phyloP scores from a whole-genome alignment of 2,888 invertebrate species.

The Scrobipalpa atriplicella region DNA sequence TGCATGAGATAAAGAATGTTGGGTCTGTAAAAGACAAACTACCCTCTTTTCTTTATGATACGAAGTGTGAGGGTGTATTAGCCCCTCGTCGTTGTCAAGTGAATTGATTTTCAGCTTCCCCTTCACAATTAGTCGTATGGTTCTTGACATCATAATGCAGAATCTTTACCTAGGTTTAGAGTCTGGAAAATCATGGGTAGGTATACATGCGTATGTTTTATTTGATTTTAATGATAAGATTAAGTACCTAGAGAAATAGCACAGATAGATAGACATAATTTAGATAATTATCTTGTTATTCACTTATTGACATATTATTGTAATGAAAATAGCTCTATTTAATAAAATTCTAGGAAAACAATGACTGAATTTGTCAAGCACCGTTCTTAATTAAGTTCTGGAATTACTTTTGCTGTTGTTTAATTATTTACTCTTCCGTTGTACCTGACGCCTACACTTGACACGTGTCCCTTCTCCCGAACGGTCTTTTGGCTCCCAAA shows the following conservation, averaged over 20 bases:
- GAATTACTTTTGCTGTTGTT: neutral
- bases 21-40: conserved; percentile 12
- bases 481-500: conserved; percentile 23
- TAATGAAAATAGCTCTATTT: no score
- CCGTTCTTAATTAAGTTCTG: neutral
- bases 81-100: conserved; percentile 45
- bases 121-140: conserved; percentile 34
- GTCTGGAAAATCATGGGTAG: no score
- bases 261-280: no score
- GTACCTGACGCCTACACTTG: neutral
- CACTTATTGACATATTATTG: no score
- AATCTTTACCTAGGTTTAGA: no score
- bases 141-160: conserved; percentile 28
- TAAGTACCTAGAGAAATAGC: no score
- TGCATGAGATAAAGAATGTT: conserved; percentile 5
- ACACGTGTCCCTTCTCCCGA: neutral
- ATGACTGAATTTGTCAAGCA: neutral
- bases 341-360: neutral
- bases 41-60: conserved; percentile 49
- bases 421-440: neutral
- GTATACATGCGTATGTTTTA: no score
- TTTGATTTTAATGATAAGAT: no score
- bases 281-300: no score
- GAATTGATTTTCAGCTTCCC: conserved; percentile 69
- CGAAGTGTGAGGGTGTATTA: conserved; percentile 42